These are phyloP conservation scores for Athripsodes cinereus DNA, from an alignment of 2,888 invertebrate species.

Conservation along the genomic window DNA sequence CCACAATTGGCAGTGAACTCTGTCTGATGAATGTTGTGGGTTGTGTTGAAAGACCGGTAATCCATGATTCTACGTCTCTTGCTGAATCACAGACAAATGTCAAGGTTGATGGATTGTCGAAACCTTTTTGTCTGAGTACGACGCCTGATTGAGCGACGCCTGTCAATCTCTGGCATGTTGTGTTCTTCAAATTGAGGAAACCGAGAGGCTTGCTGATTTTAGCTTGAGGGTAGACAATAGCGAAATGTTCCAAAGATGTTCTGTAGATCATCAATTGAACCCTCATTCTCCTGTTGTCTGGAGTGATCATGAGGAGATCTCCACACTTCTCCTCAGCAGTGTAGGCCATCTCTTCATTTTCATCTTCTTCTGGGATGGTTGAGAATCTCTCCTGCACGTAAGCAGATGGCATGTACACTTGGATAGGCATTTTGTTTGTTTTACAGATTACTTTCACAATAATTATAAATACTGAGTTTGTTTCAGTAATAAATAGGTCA, in stretches of 20 bases:
- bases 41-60: constrained; percentile 50
- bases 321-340: constrained; percentile 56
- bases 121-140: constrained; percentile 53
- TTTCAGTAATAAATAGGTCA: too few species aligned
- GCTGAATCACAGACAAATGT: constrained; percentile 53
- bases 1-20: constrained; percentile 50
- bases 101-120: constrained; percentile 54
- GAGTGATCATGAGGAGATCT: constrained; percentile 52
- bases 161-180: constrained; percentile 49
- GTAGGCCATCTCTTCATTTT: constrained; percentile 10
- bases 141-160: constrained; percentile 44
- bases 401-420: constrained; percentile 15
- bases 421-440: constrained; percentile 16
- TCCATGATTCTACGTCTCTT: constrained; percentile 54
- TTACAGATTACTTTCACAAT: neutral
- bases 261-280: constrained; percentile 59
- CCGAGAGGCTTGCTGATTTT: constrained; percentile 56
- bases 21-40: constrained; percentile 45
- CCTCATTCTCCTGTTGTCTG: constrained; percentile 52
- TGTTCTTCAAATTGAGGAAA: constrained; percentile 56
- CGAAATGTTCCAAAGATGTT: constrained; percentile 59
- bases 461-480: neutral
- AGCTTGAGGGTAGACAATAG: constrained; percentile 59
- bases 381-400: constrained; percentile 17
- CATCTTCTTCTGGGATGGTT: constrained; percentile 15